These are phyloP conservation scores for Ricordea florida DNA, from an alignment of 92 coral and sea anemone species.

Conservation along the genomic window DNA sequence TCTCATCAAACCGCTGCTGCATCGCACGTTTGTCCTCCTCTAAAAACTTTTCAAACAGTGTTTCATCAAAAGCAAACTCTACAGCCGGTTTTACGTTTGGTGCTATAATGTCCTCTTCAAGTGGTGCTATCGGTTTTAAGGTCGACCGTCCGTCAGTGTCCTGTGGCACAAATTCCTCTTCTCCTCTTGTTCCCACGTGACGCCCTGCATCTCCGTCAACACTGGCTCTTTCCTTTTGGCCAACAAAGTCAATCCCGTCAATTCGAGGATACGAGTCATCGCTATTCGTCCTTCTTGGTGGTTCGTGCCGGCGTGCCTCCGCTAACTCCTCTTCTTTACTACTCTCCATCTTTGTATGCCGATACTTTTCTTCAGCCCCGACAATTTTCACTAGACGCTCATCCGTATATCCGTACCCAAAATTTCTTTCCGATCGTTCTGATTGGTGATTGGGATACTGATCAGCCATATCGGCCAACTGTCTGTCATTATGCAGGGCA, in stretches of 20 bases:
- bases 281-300: constrained; percentile 7
- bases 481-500: neutral
- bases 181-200: constrained; percentile 45
- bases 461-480: neutral
- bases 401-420: neutral
- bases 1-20: constrained; percentile 3
- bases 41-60: neutral
- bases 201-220: constrained; percentile 48
- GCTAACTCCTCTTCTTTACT: constrained; percentile 14
- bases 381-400: constrained; percentile 34
- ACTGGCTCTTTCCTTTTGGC: constrained; percentile 2
- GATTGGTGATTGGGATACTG: neutral
- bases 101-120: neutral
- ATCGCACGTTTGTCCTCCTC: neutral
- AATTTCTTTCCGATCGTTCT: neutral
- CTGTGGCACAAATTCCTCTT: constrained; percentile 67
- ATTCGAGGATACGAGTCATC: neutral
- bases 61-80: constrained; percentile 21
- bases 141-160: constrained; percentile 65
- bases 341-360: constrained; percentile 42
- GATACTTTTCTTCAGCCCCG: constrained; percentile 44
- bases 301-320: constrained; percentile 16
- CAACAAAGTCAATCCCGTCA: constrained; percentile 1
- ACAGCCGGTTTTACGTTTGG: constrained; percentile 18
- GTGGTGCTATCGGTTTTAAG: constrained; percentile 6